Evolutionary conservation across 2,797 vertebrate genomes (phyloP), one percentile per base, ranked within the genome.

Genomic region (Eulemur coronatus): DNA sequence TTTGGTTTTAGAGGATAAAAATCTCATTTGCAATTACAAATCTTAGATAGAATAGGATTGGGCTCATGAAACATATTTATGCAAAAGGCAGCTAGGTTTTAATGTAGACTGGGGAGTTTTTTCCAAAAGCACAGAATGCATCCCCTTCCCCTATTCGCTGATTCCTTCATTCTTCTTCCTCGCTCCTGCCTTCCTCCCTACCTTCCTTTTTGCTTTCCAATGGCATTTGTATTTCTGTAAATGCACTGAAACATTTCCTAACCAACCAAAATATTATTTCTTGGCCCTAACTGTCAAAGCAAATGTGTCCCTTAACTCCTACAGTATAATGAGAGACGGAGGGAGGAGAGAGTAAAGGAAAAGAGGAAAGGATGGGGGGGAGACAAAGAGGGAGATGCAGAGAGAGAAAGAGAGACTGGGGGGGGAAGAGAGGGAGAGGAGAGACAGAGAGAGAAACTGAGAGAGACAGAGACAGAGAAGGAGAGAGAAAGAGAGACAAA

Each of bases 11-110:
- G 70, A 91, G 14, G 17, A 80, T 76, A 63, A 75, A 75, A 46
- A 91, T 69, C 24, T n/a, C 61, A 75, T 80, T 94, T 89, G 73
- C 33, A 69, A 63, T 48, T 46, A 67, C n/a, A 96, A 81, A 76
- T 81, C 52, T 87, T 59, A 90, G 35, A 30, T 50, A 20, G 52
- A 75, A 48, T 7, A 67, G 46, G 89, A 69, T 4, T n/a, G 18
- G 46, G 12, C 5, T 85, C 63, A 61, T 18, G 63, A 52, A 86
- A 89, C 50, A 75, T n/a, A 75, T 46, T 41, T 38, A 46, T 41
- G 38, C 26, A 59, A n/a, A 92, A 84, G 8, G 20, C 41, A 94
- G 59, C 12, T 46, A 59, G 4, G 41, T 57, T 30, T 70, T 84
- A 55, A 76, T 0, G 13, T 6, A 59, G 48, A 91, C 3, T 10